Evolutionary conservation across 2,888 invertebrate species (phyloP), one percentile per base, ranked within the genome.

Genomic region (Callinectes sapidus): DNA sequence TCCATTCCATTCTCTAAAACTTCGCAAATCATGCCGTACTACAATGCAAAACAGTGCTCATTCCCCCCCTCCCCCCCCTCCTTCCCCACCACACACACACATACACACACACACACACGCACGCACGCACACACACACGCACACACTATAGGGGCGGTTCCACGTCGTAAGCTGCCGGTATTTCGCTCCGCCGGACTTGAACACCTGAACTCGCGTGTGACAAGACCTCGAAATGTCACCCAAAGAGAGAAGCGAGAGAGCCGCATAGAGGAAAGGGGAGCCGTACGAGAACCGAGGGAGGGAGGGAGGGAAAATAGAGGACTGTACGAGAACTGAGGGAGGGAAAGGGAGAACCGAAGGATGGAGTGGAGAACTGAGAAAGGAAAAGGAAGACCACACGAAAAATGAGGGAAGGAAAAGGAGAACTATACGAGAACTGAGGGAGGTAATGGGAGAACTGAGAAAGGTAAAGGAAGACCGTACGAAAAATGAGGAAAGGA

Each of bases 11-110:
- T 28, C 71, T 28, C n/a, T 28, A 71, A 71, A 71, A 71, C 71
- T 28, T 71, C 8, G 71, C 71, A 71, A 71, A 71, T 71, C 71
- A 71, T 71, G 28, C 71, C 10, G 28, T 28, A n/a, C 28, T 28
- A 71, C 71, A 71, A 71, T 28, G 71, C 71, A 71, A 28, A 71
- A 71, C 71, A 71, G 28, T 39, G 39, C 39, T 39, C 39, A 39
- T 39, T 39, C 2, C 2, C 39, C n/a, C n/a, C n/a, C n/a, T n/a
- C n/a, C n/a, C n/a, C n/a, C n/a, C n/a, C n/a, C n/a, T n/a, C n/a
- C n/a, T n/a, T n/a, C n/a, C n/a, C n/a, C n/a, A n/a, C n/a, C n/a
- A 71, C 71, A 71, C 71, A 71, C 71, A 71, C 71, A 71, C 71
- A 71, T n/a, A 71, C 71, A 71, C 71, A 71, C 71, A 71, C 71